Evolutionary conservation across 2,888 invertebrate species (phyloP).

Genomic region (Meghimatium bilineatum): DNA sequence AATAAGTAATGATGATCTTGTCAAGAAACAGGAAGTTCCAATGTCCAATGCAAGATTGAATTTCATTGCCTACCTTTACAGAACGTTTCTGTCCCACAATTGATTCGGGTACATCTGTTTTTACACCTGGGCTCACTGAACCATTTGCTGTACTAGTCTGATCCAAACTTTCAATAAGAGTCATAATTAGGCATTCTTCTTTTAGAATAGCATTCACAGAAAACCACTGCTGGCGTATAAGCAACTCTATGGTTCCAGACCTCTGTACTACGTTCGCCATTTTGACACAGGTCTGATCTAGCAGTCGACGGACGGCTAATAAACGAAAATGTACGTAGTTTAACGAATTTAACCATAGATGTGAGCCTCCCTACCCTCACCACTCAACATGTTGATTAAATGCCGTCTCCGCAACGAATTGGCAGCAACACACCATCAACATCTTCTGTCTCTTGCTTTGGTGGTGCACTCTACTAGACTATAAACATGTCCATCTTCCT

Average conservation of each 20-base stretch:
- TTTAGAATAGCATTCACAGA: slow-evolving; percentile 92
- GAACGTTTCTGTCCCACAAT: slow-evolving; percentile 86
- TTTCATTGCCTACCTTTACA: slow-evolving; percentile 81
- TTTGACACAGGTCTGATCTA: slow-evolving; percentile 58
- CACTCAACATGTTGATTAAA: too few relatives aligned
- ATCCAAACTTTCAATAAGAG: slow-evolving; percentile 84
- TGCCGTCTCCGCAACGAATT: too few relatives aligned
- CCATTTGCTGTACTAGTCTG: slow-evolving; percentile 59
- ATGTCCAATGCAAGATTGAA: too few relatives aligned
- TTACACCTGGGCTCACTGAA: slow-evolving; percentile 75
- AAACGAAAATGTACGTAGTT: too few relatives aligned
- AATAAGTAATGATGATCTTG: not conserved
- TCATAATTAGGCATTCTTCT: slow-evolving; percentile 93
- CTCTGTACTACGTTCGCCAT: slow-evolving; percentile 79
- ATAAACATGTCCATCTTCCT: too few relatives aligned
- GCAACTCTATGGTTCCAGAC: slow-evolving; percentile 91
- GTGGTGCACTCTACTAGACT: too few relatives aligned
- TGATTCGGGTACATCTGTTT: slow-evolving; percentile 64
- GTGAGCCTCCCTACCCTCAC: too few relatives aligned
- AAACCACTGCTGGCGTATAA: slow-evolving; percentile 95
- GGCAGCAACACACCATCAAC: too few relatives aligned
- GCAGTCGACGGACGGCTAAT: too few relatives aligned
- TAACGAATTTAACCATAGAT: too few relatives aligned
- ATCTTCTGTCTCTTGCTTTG: too few relatives aligned
- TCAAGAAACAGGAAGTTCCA: not conserved